A percentile compares a stretch with the other conserved stretches of the same genome.
These are phyloP conservation scores for Geotrupes spiniger DNA, from an alignment of 2,888 invertebrate genomes.

Conservation along the genomic window DNA sequence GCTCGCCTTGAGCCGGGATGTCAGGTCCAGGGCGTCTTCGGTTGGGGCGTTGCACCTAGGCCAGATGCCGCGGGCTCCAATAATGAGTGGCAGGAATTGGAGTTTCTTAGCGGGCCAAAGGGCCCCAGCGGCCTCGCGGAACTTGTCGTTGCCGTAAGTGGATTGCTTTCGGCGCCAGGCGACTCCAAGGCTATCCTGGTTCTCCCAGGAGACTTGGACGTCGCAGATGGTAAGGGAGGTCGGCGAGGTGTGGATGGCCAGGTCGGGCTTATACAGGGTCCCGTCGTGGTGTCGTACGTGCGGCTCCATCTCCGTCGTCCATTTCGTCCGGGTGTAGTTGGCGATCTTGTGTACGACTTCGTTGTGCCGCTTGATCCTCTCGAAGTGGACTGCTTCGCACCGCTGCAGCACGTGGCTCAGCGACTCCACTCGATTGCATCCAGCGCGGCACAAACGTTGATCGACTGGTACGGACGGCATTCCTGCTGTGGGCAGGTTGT, in stretches of 20 bases:
- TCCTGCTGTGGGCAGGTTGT: conserved; percentile 6
- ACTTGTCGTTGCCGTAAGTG: conserved; percentile 10
- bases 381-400: conserved; percentile 19
- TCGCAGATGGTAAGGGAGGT: too few relatives aligned
- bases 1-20: too few relatives aligned
- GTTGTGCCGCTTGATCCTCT: conserved; percentile 25
- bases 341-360: too few relatives aligned
- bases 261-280: too few relatives aligned
- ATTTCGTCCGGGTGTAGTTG: conserved; percentile 18
- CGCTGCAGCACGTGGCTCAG: conserved; percentile 26
- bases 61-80: too few relatives aligned
- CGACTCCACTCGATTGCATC: conserved; percentile 17
- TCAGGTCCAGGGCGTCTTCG: too few relatives aligned
- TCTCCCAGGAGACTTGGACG: too few relatives aligned
- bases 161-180: conserved; percentile 22
- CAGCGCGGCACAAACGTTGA: conserved; percentile 24
- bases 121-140: background rate
- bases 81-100: too few relatives aligned
- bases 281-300: too few relatives aligned
- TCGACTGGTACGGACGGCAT: background rate
- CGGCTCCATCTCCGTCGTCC: background rate
- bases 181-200: conserved; percentile 4
- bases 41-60: too few relatives aligned
- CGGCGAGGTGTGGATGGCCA: background rate
- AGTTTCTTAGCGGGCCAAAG: background rate